Evolutionary conservation across 2,797 vertebrate genomes (phyloP), one percentile per base, ranked within the genome.

Genomic region (Euthynnus affinis): DNA sequence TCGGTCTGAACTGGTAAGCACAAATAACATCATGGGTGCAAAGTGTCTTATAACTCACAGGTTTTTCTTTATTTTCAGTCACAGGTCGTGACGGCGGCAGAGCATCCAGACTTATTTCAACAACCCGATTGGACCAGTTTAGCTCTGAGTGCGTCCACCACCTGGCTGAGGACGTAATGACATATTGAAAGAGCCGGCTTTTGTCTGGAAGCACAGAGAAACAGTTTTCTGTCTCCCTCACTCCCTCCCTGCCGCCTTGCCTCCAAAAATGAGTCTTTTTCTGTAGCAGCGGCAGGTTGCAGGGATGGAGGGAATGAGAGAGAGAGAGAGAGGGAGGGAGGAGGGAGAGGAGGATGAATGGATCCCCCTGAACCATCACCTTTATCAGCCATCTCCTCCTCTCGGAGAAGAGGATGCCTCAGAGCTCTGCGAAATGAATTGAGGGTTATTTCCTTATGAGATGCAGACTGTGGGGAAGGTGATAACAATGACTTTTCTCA

Each of bases 351-450:
- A 32, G 76, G 84, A 85, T 79, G 72, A 74, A 84, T 88, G 84
- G 57, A 82, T 78, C 70, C 69, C 69, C 60, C 76, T 85, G 80
- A 83, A 80, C 81, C 46, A 60, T 79, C 83, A 80, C 83, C 80
- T 87, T 87, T 84, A 86, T 89, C 89, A 88, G 80, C 72, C 70
- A 77, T 84, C 84, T 78, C 20, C 81, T 76, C 44, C 22, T 60
- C 86, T 57, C 67, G 12, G 71, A 79, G 71, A n/a, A n/a, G 61
- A 80, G 56, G 76, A 82, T 51, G 80, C 84, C 84, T 83, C 80
- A 64, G 34, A 87, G 88, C 81, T 29, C 58, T 10, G 52, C 53
- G 0, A 78, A 84, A 87, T 81, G 81, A 88, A 90, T 76, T 14
- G 65, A 82, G 76, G 69, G 76, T 76, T 83, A 56, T 88, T 88